These are phyloP conservation scores for Pseudomyrmex sp. DNA, from an alignment of 1,140 invertebrate genomes.

Conservation along the genomic window DNA sequence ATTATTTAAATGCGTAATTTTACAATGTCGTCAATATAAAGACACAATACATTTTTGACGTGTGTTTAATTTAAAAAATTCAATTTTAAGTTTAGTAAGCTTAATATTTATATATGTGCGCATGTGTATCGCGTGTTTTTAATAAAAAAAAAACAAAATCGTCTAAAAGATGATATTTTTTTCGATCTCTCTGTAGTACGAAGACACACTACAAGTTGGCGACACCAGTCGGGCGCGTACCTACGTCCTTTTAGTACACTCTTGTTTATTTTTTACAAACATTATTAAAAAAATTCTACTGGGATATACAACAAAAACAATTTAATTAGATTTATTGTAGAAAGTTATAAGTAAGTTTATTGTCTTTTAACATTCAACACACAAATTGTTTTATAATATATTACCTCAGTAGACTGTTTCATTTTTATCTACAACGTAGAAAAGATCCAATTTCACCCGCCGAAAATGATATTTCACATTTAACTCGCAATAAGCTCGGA, in stretches of 20 bases:
- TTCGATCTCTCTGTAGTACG: slow-evolving; percentile 24
- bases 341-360: not conserved
- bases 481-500: slow-evolving; percentile 56
- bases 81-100: too few relatives aligned
- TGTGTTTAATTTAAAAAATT: too few relatives aligned
- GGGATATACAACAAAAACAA: not conserved
- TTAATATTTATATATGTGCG: not conserved
- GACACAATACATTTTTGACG: too few relatives aligned
- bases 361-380: not conserved
- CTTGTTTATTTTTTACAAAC: not conserved
- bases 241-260: not conserved
- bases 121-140: not conserved
- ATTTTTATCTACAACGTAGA: slow-evolving; percentile 5
- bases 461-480: slow-evolving; percentile 45
- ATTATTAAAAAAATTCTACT: slow-evolving; percentile 13
- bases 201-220: slow-evolving; percentile 29
- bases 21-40: not conserved
- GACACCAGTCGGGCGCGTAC: slow-evolving; percentile 8
- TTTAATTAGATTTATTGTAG: not conserved
- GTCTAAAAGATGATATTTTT: not conserved
- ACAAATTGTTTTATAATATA: not conserved
- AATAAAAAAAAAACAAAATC: not conserved
- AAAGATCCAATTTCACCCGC: slow-evolving; percentile 43
- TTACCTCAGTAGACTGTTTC: not conserved
- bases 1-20: not conserved